A percentile compares a stretch with the other conserved stretches of the same genome.
Evolutionary conservation across 2,888 invertebrate genomes (phyloP).

Genomic region (Coelogynopora nodosa): DNA sequence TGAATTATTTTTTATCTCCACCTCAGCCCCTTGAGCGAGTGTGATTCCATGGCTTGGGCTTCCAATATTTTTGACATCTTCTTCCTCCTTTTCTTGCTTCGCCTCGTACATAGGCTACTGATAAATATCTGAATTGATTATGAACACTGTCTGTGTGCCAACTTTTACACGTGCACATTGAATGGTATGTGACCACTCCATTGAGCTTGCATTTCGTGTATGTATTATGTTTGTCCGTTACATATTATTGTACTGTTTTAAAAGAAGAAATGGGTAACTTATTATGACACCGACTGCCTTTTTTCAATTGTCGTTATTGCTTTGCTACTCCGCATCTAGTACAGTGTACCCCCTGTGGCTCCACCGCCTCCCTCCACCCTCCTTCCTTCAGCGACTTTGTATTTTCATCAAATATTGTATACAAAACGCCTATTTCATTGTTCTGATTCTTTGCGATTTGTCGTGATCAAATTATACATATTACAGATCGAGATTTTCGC

Average conservation of each 20-base stretch:
- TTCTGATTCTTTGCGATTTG: constrained; percentile 2
- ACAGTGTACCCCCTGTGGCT: not conserved
- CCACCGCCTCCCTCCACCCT: not conserved
- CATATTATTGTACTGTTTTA: not conserved
- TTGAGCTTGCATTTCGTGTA: not conserved
- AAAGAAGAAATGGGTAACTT: not conserved
- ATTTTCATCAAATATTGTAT: constrained; percentile 10
- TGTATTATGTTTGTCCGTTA: not conserved
- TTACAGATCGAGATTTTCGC: constrained; percentile 19
- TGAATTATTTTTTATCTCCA: not conserved
- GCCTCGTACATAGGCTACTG: no score
- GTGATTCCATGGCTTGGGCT: not conserved
- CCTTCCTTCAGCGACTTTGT: not conserved
- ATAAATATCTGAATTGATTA: no score
- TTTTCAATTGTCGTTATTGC: not conserved
- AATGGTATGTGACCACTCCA: not conserved
- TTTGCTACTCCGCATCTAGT: not conserved
- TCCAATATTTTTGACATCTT: not conserved
- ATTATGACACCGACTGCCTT: not conserved
- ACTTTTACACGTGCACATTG: no score
- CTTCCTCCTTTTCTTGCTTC: not conserved
- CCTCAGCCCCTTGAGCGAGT: not conserved
- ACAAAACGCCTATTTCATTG: constrained; percentile 26
- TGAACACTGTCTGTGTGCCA: no score
- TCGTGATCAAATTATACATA: constrained; percentile 10